Conservation (phyloP, 2,888 invertebrate genomes). For the Suillia variegata region DNA sequence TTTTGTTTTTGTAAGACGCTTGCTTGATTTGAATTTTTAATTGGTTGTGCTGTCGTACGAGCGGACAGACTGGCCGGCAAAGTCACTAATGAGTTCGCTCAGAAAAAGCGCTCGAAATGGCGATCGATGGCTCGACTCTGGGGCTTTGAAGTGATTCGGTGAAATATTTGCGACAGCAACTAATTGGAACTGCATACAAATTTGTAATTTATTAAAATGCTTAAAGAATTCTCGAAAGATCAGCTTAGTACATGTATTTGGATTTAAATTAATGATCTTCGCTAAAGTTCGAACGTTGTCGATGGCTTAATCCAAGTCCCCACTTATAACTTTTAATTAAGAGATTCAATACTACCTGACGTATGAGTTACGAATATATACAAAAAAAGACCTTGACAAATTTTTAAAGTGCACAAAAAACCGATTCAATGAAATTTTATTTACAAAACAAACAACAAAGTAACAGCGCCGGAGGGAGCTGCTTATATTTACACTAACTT, state of each 20-base stretch:
- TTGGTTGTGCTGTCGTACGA: no score
- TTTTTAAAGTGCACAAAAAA: no score
- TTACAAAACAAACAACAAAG: no score
- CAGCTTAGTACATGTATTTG: not conserved
- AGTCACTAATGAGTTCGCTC: not conserved
- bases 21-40: constrained; percentile 50
- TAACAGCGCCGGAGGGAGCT: no score
- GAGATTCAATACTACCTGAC: not conserved
- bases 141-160: no score
- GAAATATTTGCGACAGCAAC: not conserved
- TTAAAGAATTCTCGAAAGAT: constrained; percentile 15
- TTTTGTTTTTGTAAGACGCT: constrained; percentile 28
- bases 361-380: constrained; percentile 23
- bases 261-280: not conserved
- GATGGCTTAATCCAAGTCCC: not conserved
- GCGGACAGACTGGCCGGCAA: not conserved
- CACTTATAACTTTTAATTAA: not conserved
- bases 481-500: no score
- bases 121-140: not conserved
- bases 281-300: not conserved
- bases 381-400: no score
- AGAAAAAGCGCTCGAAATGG: not conserved
- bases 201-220: not conserved
- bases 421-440: no score
- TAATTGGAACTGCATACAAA: not conserved